A percentile compares a stretch with the other conserved stretches of the same genome.
Conservation (phyloP, 2,797 vertebrate species). For the Catamblyrhynchus diadema region DNA sequence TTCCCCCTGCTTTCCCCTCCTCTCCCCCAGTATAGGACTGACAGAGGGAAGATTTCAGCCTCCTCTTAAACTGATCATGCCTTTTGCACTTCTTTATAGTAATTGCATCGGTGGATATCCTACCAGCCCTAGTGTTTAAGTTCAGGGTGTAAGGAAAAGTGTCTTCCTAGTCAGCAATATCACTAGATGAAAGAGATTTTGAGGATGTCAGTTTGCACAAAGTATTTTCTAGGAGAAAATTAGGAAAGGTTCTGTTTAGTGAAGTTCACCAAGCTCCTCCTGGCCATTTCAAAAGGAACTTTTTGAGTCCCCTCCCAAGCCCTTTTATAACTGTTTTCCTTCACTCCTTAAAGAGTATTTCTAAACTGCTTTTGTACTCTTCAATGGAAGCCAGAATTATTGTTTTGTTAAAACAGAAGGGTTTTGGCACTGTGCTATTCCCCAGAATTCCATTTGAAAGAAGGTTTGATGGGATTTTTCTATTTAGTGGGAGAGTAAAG, state of each 20-base stretch:
- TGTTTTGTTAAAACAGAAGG: neutral
- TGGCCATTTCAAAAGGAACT: neutral
- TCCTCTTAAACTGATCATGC: neutral
- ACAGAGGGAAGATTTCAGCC: neutral
- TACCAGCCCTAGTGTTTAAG: neutral
- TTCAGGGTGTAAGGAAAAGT: neutral
- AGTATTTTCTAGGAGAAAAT: neutral
- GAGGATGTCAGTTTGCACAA: neutral
- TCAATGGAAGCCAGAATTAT: neutral
- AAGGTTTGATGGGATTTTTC: neutral
- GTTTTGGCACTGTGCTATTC: neutral
- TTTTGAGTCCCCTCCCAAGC: accelerated
- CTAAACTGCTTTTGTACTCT: neutral
- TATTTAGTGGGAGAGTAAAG: neutral
- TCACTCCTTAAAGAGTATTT: neutral
- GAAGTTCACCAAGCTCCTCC: neutral
- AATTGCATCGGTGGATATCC: neutral
- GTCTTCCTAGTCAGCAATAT: neutral
- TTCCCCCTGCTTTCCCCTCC: neutral
- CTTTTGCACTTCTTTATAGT: neutral
- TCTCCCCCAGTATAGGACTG: accelerated
- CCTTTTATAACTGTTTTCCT: neutral
- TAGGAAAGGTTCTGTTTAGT: neutral
- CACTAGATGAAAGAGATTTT: neutral
- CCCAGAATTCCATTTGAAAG: neutral